Conservation (phyloP, 2,113 vertebrate genomes). For the Platanista minor region DNA sequence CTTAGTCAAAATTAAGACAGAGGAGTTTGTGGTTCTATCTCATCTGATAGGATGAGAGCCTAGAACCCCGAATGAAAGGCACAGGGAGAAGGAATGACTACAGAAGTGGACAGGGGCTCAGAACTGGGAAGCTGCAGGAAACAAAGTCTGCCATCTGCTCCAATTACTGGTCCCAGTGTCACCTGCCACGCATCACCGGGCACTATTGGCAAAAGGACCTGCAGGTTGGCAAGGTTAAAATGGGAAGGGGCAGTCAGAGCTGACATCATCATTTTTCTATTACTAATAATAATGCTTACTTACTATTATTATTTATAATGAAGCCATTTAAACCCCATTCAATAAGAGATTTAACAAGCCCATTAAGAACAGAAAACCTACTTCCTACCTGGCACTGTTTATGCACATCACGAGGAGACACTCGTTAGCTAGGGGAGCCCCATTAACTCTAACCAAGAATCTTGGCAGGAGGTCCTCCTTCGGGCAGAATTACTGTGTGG, state of each 20-base stretch:
- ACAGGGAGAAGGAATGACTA: background rate
- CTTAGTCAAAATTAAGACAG: background rate
- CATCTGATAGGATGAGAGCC: background rate
- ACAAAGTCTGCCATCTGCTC: background rate
- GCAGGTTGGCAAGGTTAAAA: background rate
- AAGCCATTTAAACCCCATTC: constrained; percentile 49
- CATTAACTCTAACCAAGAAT: constrained; percentile 55
- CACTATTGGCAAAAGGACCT: background rate
- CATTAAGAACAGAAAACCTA: constrained; percentile 62
- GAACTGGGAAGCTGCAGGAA: background rate
- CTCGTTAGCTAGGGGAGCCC: constrained; percentile 19
- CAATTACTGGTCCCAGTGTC: background rate
- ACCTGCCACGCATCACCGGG: too few relatives aligned
- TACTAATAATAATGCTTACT: background rate
- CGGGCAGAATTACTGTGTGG: constrained; percentile 28
- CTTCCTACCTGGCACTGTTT: constrained; percentile 59
- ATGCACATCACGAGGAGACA: constrained; percentile 54
- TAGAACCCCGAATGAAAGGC: background rate
- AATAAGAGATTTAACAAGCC: constrained; percentile 59
- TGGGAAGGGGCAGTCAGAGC: background rate
- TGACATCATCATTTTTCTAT: background rate
- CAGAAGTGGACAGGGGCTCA: background rate
- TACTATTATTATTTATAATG: constrained; percentile 44
- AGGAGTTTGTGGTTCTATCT: background rate
- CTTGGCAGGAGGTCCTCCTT: constrained; percentile 56